These are phyloP conservation scores for Brotogeris chrysoptera DNA, from an alignment of 2,797 vertebrate genomes.

Conservation along the genomic window DNA sequence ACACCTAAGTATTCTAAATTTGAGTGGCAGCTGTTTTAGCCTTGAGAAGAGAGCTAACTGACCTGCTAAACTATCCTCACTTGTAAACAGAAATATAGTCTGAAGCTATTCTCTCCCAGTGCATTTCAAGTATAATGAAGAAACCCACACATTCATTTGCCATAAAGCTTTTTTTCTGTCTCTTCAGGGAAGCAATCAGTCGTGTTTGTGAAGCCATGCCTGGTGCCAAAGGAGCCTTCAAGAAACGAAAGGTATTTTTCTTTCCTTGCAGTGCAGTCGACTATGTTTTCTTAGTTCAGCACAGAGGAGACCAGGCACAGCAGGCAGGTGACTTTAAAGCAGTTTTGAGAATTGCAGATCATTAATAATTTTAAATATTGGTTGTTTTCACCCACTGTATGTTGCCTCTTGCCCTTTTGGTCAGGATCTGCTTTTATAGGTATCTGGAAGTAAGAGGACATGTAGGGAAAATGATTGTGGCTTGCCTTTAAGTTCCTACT, in stretches of 20 bases:
- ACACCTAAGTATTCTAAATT: not conserved
- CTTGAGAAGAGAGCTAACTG: not conserved
- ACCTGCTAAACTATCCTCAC: not conserved
- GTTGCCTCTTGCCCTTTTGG: not conserved
- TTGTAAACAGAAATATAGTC: not conserved
- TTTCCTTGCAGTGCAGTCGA: not conserved
- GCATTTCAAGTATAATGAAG: not conserved
- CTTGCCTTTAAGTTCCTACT: not conserved
- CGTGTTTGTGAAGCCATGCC: slow-evolving; percentile 93
- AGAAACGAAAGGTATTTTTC: slow-evolving; percentile 93
- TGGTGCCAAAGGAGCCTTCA: slow-evolving; percentile 91
- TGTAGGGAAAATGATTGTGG: not conserved
- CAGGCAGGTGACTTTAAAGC: not conserved
- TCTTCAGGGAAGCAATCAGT: slow-evolving; percentile 94
- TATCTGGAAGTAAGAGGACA: not conserved
- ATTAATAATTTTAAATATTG: not conserved
- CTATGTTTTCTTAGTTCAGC: slow-evolving; percentile 2
- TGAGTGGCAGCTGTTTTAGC: not conserved
- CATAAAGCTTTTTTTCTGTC: slow-evolving; percentile 41
- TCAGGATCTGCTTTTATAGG: not conserved
- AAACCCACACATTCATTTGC: slow-evolving; percentile 2
- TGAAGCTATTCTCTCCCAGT: not conserved
- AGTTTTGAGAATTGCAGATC: not conserved
- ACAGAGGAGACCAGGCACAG: not conserved
- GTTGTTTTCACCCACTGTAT: not conserved